Conservation (phyloP, 2,113 vertebrate species). For the Ochotona princeps region DNA sequence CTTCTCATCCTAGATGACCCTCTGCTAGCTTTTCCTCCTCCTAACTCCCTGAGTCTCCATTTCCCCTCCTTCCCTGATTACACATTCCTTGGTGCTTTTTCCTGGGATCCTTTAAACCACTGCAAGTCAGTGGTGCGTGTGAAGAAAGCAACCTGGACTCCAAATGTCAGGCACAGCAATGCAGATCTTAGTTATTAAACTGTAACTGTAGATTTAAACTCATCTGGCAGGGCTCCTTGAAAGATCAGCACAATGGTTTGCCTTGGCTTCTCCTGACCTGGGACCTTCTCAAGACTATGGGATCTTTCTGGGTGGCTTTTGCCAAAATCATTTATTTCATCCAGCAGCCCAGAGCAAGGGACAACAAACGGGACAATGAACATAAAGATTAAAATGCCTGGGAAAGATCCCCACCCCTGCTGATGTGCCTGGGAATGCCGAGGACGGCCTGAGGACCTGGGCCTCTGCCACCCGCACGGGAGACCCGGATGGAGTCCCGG, state of each 20-base stretch:
- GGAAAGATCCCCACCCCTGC: background rate
- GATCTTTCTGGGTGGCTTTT: background rate
- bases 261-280: background rate
- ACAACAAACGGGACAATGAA: background rate
- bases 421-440: too few species aligned
- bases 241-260: background rate
- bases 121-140: background rate
- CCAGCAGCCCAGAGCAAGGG: background rate
- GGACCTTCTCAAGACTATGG: background rate
- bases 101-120: background rate
- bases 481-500: too few species aligned
- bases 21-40: background rate
- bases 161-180: background rate
- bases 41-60: background rate
- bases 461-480: too few species aligned
- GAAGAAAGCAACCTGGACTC: background rate
- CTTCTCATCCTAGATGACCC: slow-evolving; percentile 1
- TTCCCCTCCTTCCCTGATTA: background rate
- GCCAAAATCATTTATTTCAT: slow-evolving; percentile 5
- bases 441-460: too few species aligned
- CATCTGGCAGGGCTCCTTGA: background rate
- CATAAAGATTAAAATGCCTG: background rate
- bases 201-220: background rate
- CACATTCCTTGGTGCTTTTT: background rate
- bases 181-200: background rate